Evolutionary conservation across 2,888 invertebrate species (phyloP).

Genomic region (Lamellibrachia columna): DNA sequence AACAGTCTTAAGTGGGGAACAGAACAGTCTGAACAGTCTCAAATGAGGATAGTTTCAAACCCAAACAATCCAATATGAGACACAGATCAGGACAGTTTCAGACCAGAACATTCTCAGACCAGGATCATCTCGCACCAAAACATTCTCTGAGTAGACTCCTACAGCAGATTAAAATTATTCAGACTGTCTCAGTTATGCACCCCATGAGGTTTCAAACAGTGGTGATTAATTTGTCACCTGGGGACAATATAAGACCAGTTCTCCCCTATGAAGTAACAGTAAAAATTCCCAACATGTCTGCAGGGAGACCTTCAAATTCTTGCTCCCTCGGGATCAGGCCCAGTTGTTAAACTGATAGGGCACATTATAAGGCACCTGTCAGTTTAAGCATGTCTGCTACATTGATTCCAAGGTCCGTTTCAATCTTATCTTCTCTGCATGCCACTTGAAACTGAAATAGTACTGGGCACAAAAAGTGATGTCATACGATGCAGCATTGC

Average conservation of each 20-base stretch:
- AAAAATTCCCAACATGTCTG: background rate
- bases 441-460: background rate
- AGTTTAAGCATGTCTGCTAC: background rate
- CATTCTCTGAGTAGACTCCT: background rate
- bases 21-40: background rate
- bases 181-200: background rate
- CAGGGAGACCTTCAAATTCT: background rate
- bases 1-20: background rate
- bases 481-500: background rate
- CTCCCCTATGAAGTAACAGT: background rate
- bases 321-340: background rate
- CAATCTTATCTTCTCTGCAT: background rate
- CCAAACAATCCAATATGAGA: background rate
- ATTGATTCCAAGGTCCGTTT: constrained; percentile 4
- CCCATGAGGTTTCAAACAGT: background rate
- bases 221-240: background rate
- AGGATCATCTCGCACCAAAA: background rate
- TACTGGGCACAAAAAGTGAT: background rate
- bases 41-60: background rate
- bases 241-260: background rate
- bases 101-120: background rate
- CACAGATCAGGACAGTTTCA: background rate
- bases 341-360: background rate
- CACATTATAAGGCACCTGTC: background rate
- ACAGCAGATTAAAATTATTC: background rate